Percentiles rank a stretch among this genome's conserved stretches.
These are phyloP conservation scores for Leucozona laternaria DNA, from an alignment of 2,888 invertebrate species.

Conservation along the genomic window DNA sequence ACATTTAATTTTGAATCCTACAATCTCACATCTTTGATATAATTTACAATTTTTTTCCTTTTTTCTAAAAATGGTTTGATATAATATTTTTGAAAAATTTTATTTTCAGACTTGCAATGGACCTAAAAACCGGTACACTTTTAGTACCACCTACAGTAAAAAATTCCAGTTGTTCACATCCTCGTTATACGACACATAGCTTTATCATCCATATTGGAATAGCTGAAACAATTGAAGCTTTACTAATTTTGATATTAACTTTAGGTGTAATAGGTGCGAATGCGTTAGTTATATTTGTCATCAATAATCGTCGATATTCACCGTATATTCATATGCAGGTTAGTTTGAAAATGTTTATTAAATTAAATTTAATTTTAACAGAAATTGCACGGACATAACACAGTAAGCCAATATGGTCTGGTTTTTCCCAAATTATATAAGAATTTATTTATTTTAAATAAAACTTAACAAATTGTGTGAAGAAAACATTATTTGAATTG, in stretches of 20 bases:
- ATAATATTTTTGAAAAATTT: constrained; percentile 15
- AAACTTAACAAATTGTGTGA: too few relatives aligned
- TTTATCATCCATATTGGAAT: constrained; percentile 87
- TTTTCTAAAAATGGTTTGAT: not conserved
- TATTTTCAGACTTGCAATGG: constrained; percentile 82
- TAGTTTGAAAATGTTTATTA: too few relatives aligned
- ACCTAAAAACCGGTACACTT: constrained; percentile 86
- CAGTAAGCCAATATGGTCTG: too few relatives aligned
- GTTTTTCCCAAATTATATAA: too few relatives aligned
- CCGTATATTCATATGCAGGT: constrained; percentile 96
- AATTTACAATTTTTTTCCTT: too few relatives aligned
- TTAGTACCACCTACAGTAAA: constrained; percentile 91
- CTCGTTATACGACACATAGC: constrained; percentile 87
- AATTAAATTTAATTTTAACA: too few relatives aligned
- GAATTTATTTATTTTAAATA: too few relatives aligned
- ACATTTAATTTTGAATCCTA: too few relatives aligned
- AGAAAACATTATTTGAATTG: too few relatives aligned
- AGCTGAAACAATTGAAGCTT: constrained; percentile 90
- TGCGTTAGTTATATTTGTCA: constrained; percentile 91
- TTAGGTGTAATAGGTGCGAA: constrained; percentile 92
- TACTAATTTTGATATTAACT: constrained; percentile 90
- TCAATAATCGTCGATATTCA: constrained; percentile 92
- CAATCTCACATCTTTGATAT: too few relatives aligned
- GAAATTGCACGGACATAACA: too few relatives aligned
- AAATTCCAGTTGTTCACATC: constrained; percentile 93